These are phyloP conservation scores for Pangasius mekongensis DNA, from an alignment of 2,797 vertebrate species.

Conservation along the genomic window DNA sequence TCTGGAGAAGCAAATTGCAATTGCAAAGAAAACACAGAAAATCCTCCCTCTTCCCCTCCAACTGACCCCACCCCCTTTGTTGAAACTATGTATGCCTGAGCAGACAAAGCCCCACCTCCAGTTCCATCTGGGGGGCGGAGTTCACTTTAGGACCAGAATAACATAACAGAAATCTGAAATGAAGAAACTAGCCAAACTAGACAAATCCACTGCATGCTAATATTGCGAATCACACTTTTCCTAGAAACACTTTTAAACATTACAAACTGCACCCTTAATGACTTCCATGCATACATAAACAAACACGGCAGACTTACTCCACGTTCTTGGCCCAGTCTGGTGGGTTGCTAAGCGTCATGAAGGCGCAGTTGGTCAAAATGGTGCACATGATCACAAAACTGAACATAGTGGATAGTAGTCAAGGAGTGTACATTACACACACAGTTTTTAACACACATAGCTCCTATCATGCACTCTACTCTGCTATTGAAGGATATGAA, in stretches of 20 bases:
- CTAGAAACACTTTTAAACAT: neutral
- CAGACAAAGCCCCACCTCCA: neutral
- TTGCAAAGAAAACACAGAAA: neutral
- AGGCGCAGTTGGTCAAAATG: slow-evolving; percentile 98
- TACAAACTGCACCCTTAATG: neutral
- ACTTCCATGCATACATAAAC: neutral
- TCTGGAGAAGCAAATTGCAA: neutral
- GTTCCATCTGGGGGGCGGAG: neutral
- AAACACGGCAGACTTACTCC: slow-evolving; percentile 85
- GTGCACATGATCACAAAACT: slow-evolving; percentile 99
- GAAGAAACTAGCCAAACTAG: neutral
- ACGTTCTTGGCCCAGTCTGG: slow-evolving; percentile 99
- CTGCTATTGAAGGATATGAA: slow-evolving; percentile 92
- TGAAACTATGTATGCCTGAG: neutral
- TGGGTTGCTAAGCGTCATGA: slow-evolving; percentile 96
- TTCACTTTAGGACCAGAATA: neutral
- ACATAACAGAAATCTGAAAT: neutral
- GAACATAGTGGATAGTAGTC: slow-evolving; percentile 86
- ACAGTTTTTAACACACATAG: neutral
- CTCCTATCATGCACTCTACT: neutral
- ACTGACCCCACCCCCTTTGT: neutral
- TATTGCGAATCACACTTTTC: neutral
- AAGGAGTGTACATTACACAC: slow-evolving; percentile 73
- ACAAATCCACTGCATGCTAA: neutral
- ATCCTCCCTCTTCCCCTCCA: neutral